A percentile compares a stretch with the other conserved stretches of the same genome.
These are phyloP conservation scores for Chitala chitala DNA, from an alignment of 2,113 vertebrate genomes.

Conservation along the genomic window DNA sequence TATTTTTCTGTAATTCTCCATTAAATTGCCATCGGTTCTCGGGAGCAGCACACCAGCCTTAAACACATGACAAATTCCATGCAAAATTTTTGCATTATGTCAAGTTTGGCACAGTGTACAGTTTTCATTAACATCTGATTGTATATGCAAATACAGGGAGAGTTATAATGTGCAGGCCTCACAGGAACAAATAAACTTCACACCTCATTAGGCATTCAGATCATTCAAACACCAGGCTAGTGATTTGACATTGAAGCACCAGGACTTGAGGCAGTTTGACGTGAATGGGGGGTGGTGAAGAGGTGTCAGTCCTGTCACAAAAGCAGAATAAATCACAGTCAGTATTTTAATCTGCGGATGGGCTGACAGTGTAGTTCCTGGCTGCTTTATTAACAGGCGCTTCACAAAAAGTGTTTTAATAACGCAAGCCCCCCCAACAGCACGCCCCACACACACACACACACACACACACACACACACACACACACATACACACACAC, in stretches of 20 bases:
- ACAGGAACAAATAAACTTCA: constrained; percentile 21
- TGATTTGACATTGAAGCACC: constrained; percentile 13
- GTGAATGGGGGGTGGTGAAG: neutral
- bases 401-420: constrained; percentile 26
- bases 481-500: neutral
- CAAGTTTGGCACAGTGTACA: neutral
- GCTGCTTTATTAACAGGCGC: constrained; percentile 33
- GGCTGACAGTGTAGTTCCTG: constrained; percentile 22
- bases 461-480: neutral
- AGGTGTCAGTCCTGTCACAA: neutral
- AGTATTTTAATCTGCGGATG: constrained; percentile 23
- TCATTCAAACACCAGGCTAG: constrained; percentile 12
- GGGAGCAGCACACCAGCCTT: neutral
- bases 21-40: neutral
- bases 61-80: neutral
- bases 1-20: neutral
- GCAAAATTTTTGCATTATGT: neutral
- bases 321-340: constrained; percentile 25
- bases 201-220: constrained; percentile 22
- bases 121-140: constrained; percentile 25
- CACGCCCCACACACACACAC: neutral
- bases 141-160: constrained; percentile 10
- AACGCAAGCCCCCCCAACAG: constrained; percentile 12
- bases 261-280: constrained; percentile 10
- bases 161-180: constrained; percentile 3